Evolutionary conservation across 2,888 invertebrate species (phyloP).

Genomic region (Nezara viridula): DNA sequence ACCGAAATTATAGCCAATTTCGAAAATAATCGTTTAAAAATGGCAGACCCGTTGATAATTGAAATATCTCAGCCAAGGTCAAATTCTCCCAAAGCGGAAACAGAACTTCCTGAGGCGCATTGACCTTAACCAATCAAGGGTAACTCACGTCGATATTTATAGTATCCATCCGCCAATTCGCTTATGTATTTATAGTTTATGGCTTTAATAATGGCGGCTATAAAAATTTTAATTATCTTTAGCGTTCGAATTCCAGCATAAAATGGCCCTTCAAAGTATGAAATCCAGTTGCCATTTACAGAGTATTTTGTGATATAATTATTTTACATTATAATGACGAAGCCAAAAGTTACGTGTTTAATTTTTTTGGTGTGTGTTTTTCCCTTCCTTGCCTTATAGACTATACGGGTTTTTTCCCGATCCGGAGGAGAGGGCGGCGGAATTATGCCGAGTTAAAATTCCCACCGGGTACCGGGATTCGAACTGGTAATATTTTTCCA

Average conservation of each 20-base stretch:
- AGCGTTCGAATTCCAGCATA: background rate
- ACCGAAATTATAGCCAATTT: background rate
- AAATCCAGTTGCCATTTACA: background rate
- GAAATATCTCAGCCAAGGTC: background rate
- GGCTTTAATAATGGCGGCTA: background rate
- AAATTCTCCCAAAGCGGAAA: background rate
- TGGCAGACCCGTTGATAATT: background rate
- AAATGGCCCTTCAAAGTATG: background rate
- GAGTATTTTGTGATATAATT: background rate
- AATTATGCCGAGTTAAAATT: too few relatives aligned
- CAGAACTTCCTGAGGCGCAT: conserved; percentile 10
- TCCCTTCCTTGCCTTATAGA: too few relatives aligned
- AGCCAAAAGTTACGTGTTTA: too few relatives aligned
- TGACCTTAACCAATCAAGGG: conserved; percentile 20
- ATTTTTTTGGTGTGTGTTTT: too few relatives aligned
- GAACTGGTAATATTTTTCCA: too few relatives aligned
- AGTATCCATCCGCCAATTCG: background rate
- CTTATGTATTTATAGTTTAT: background rate
- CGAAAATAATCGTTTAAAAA: background rate
- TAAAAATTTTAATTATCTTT: background rate
- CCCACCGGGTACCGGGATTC: too few relatives aligned
- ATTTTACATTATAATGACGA: too few relatives aligned
- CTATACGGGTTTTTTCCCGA: too few relatives aligned
- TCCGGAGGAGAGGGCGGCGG: too few relatives aligned
- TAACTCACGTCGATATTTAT: background rate